Conservation (phyloP, 2,113 vertebrate genomes). For the Bufo gargarizans region DNA sequence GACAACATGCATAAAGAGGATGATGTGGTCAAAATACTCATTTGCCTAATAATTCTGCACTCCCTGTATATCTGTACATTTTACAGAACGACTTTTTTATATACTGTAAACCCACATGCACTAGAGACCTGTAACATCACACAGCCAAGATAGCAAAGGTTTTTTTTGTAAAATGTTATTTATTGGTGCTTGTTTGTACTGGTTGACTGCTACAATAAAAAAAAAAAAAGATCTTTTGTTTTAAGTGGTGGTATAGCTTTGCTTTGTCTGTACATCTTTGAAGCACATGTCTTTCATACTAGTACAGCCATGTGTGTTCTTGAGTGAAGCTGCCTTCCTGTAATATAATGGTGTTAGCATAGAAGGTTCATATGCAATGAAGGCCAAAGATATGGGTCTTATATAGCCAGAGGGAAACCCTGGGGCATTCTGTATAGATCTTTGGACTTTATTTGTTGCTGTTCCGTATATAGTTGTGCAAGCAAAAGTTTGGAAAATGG, state of each 20-base stretch:
- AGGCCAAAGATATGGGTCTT: conserved; percentile 82
- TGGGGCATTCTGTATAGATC: conserved; percentile 82
- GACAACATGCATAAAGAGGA: too few relatives aligned
- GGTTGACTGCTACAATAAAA: conserved; percentile 68
- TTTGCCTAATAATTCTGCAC: too few relatives aligned
- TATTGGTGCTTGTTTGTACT: conserved; percentile 79
- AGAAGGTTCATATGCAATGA: conserved; percentile 77
- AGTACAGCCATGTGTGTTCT: conserved; percentile 73
- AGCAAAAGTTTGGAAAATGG: conserved; percentile 48
- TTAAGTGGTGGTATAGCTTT: conserved; percentile 51
- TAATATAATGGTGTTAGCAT: conserved; percentile 73
- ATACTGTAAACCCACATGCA: conserved; percentile 73
- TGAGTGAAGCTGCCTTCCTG: conserved; percentile 73
- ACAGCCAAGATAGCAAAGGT: conserved; percentile 60
- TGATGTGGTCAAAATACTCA: too few relatives aligned
- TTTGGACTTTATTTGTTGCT: conserved; percentile 76
- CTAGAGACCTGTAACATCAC: conserved; percentile 78
- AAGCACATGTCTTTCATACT: conserved; percentile 79
- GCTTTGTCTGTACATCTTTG: conserved; percentile 56
- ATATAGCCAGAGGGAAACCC: conserved; percentile 80
- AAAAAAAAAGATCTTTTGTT: conserved; percentile 40
- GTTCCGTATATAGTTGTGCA: conserved; percentile 64
- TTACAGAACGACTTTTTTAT: conserved; percentile 66
- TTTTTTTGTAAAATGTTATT: conserved; percentile 82
- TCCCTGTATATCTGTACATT: conserved; percentile 72